Percentiles rank a stretch among this genome's conserved stretches.
These are phyloP conservation scores for Drosophila pachea DNA, from an alignment of 1,140 invertebrate species.

Conservation along the genomic window DNA sequence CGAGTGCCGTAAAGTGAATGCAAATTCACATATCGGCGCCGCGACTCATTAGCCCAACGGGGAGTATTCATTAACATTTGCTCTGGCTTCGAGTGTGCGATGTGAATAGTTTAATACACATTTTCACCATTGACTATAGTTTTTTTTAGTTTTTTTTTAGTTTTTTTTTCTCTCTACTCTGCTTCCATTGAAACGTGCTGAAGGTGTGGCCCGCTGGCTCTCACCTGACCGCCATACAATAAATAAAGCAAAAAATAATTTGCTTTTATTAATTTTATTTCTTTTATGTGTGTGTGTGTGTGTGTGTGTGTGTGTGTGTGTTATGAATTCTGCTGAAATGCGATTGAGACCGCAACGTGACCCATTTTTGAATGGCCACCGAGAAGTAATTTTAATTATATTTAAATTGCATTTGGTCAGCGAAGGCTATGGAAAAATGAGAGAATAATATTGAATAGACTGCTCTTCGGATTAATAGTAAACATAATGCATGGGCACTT, in stretches of 20 bases:
- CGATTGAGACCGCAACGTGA: constrained; percentile 26
- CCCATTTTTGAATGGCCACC: constrained; percentile 18
- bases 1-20: constrained; percentile 68
- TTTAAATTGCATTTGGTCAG: neutral
- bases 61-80: constrained; percentile 67
- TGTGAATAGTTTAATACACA: constrained; percentile 53
- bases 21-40: constrained; percentile 68
- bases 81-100: constrained; percentile 23
- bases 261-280: neutral
- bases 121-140: constrained; percentile 34
- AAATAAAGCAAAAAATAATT: constrained; percentile 41
- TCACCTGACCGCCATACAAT: constrained; percentile 20
- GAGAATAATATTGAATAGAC: neutral
- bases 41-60: constrained; percentile 72
- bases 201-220: constrained; percentile 46
- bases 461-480: neutral
- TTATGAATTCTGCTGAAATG: constrained; percentile 17
- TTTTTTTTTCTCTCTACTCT: neutral
- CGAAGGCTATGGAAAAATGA: neutral
- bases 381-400: neutral
- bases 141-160: neutral
- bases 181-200: constrained; percentile 15
- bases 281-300: constrained; percentile 10
- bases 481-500: too few species aligned
- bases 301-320: too few species aligned